Percentiles rank a stretch among this genome's conserved stretches.
Conservation (phyloP, 2,113 vertebrate species). For the Panurus biarmicus region DNA sequence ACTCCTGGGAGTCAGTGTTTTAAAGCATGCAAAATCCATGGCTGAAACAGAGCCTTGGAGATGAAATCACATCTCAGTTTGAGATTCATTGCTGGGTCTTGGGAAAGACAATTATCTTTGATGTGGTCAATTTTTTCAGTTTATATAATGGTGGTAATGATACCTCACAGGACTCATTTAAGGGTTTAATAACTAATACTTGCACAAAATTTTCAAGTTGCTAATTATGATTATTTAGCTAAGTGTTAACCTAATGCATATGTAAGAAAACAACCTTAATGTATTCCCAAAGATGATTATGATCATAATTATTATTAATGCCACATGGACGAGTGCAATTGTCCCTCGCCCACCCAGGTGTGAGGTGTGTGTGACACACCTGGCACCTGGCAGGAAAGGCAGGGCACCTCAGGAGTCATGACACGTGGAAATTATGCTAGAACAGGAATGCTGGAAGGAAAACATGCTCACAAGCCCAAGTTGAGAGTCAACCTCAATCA, state of each 20-base stretch:
- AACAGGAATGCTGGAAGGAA: not conserved
- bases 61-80: not conserved
- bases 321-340: not conserved
- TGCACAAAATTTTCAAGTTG: not conserved
- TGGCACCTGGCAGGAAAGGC: not conserved
- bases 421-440: not conserved
- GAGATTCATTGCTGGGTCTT: constrained; percentile 7
- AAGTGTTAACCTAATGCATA: constrained; percentile 26
- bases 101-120: constrained; percentile 38
- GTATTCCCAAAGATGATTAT: constrained; percentile 15
- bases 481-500: not conserved
- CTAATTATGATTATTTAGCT: constrained; percentile 38
- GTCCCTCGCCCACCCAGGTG: not conserved
- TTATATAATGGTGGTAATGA: constrained; percentile 17
- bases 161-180: constrained; percentile 32
- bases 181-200: constrained; percentile 11
- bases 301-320: not conserved
- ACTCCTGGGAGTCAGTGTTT: not conserved
- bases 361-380: not conserved
- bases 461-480: not conserved
- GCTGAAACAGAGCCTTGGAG: not conserved
- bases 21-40: not conserved
- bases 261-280: constrained; percentile 12
- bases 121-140: constrained; percentile 34
- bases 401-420: accelerated